A percentile compares a stretch with the other conserved stretches of the same genome.
Evolutionary conservation across 2,888 invertebrate genomes (phyloP).

Genomic region (Lordiphosa andalusiaca): DNA sequence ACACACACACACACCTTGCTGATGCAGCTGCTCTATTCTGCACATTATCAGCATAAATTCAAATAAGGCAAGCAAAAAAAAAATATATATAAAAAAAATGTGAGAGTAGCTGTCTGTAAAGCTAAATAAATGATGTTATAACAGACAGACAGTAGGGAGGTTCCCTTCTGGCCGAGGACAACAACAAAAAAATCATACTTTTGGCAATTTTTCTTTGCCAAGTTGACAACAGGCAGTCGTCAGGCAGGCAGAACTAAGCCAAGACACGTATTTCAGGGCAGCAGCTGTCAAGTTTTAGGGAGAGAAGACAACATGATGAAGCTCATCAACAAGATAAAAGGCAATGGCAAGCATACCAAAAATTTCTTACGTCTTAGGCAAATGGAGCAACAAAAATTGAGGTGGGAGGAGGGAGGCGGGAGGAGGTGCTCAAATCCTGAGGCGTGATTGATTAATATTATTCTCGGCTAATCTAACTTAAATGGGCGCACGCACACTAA

Average conservation of each 20-base stretch:
- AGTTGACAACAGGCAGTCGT: constrained; percentile 48
- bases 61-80: constrained; percentile 41
- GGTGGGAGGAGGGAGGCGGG: constrained; percentile 10
- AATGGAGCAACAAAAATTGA: constrained; percentile 67
- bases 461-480: constrained; percentile 74
- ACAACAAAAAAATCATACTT: constrained; percentile 22
- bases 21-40: constrained; percentile 31
- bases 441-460: constrained; percentile 75
- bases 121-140: constrained; percentile 74
- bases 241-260: constrained; percentile 49
- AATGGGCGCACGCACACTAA: constrained; percentile 55
- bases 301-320: constrained; percentile 53
- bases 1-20: constrained; percentile 28
- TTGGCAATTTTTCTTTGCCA: constrained; percentile 62
- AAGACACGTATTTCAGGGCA: constrained; percentile 56
- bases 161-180: neutral
- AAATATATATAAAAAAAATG: neutral
- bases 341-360: constrained; percentile 31
- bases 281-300: constrained; percentile 49
- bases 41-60: constrained; percentile 74
- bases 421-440: constrained; percentile 49
- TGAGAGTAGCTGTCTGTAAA: constrained; percentile 36
- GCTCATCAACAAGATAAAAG: constrained; percentile 57
- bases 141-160: constrained; percentile 34
- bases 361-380: constrained; percentile 50